Base-by-base conservation (phyloP, 2,888 invertebrate genomes). In the Aphodius sticticus region DNA sequence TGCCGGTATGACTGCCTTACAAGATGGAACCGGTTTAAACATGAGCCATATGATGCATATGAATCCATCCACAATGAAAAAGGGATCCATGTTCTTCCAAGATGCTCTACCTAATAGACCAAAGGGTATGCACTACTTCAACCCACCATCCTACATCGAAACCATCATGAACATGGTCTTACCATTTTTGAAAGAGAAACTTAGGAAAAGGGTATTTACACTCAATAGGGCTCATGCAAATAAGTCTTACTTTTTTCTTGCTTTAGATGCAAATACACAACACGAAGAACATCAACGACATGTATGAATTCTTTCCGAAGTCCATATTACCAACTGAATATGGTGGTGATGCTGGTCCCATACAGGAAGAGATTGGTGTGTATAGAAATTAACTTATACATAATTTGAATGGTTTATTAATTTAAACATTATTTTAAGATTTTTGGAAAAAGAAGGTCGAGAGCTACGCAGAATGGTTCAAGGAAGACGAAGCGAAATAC, bases 261-360 rank as follows among this genome's bases (percentile, higher is more conserved):
- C 89, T 90, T 37, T 87, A 92, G 92, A 86, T 92, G 80, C 88
- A 88, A 81, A 89, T 92, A 1, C 91, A 92, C 83, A 80, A 78
- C 4, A 90, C 88, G 79, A 87, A 89, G 77, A 88, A 91, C 83
- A 88, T 90, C 79, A 91, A 92, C 0, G 91, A 91, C 26, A 88
- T 94, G 77, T 92, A 92, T 83, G 88, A 92, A 83, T 84, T 90
- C 77, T 89, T 94, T 15, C 92, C 93, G 0, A 90, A 91, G 83
- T 90, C 91, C 2, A 88, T 92, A 74, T 87, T 94, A 74, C 94
- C 94, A 0, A 87, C 86, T 6, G 94, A 94, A 85, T 94, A 94
- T 85, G 94, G 94, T 9, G 94, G 94, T 0, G 90, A 90, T 9
- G 92, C 90, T 38, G 92, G 92, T 0, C 88, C 91, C 26, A 86